phyloP scores from a whole-genome alignment of 1,140 invertebrate species.

The Listronotus oregonensis region DNA sequence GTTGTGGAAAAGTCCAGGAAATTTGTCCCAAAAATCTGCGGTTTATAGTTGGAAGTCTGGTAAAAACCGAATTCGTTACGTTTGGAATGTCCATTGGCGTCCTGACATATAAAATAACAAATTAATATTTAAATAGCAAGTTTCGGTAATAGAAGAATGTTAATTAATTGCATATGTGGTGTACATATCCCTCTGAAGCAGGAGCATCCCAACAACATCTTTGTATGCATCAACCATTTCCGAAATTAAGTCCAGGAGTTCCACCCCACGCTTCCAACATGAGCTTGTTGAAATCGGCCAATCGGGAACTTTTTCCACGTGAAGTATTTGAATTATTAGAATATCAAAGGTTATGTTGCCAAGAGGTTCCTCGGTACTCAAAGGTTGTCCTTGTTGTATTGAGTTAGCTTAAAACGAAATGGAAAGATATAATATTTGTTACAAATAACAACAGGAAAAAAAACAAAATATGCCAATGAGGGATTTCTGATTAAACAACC shows the following conservation, averaged over 20 bases:
- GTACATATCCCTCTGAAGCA: constrained; percentile 63
- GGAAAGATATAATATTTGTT: no score
- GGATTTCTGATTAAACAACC: no score
- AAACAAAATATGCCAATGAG: no score
- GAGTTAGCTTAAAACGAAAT: constrained; percentile 65
- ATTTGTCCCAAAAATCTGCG: constrained; percentile 79
- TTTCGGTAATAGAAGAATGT: no score
- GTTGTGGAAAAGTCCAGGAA: constrained; percentile 79
- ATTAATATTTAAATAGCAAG: no score
- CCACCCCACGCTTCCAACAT: constrained; percentile 77
- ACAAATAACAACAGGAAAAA: no score
- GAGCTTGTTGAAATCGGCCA: constrained; percentile 75
- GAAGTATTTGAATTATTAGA: constrained; percentile 70
- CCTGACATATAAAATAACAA: constrained; percentile 54
- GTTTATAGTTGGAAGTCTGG: constrained; percentile 79
- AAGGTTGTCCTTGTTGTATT: constrained; percentile 93
- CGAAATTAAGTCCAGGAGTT: constrained; percentile 76
- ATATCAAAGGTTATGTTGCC: constrained; percentile 80
- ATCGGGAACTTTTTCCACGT: constrained; percentile 66
- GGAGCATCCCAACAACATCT: constrained; percentile 71
- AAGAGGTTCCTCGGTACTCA: constrained; percentile 62
- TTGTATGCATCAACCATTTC: constrained; percentile 77
- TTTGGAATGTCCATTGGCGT: constrained; percentile 93
- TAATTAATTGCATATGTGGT: no score
- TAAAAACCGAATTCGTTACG: constrained; percentile 95